Evolutionary conservation across 2,113 vertebrate genomes (phyloP), one percentile per base, ranked within the genome.

Genomic region (Saguinus midas): DNA sequence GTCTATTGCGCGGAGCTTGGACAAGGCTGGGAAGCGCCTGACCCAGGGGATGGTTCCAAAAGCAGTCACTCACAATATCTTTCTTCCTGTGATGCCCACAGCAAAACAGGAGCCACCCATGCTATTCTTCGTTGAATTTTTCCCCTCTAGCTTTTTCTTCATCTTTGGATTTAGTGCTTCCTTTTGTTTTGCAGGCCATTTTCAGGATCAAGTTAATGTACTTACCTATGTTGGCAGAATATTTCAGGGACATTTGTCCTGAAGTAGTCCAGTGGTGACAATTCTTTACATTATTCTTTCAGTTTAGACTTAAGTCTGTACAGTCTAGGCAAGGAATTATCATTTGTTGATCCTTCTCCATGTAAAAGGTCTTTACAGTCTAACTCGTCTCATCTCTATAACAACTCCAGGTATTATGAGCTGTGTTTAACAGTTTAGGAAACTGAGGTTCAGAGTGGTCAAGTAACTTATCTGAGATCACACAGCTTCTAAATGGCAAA

Each of bases 151-250:
- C 23, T 37, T 79, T 86, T 57, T 87, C 85, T 45, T 64, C 37
- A 27, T n/a, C 87, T 90, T 68, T 58, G 73, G 70, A 64, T 82
- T 81, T 21, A 25, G 16, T 10, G 4, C 72, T 76, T 43, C 76
- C 18, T 4, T 83, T 25, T 55, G 48, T 32, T 85, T 79, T 17
- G 0, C 35, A 84, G 79, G 40, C 72, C 16, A 9, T n/a, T 73
- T 45, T 95, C 68, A 32, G 61, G 50, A 89, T 76, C 78, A 83
- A 37, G n/a, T 58, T 64, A 75, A 91, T 12, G 48, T 70, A 16
- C 37, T 94, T 91, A 14, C 50, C 40, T 93, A 48, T 12, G 12
- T 13, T 91, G 61, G 68, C 37, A 52, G 72, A 57, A 70, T 35
- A 37, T 80, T 70, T 80, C 35, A 50, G 91, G 68, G 52, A 43